Evolutionary conservation across 2,797 vertebrate species (phyloP).

Genomic region (Podarcis lilfordi): DNA sequence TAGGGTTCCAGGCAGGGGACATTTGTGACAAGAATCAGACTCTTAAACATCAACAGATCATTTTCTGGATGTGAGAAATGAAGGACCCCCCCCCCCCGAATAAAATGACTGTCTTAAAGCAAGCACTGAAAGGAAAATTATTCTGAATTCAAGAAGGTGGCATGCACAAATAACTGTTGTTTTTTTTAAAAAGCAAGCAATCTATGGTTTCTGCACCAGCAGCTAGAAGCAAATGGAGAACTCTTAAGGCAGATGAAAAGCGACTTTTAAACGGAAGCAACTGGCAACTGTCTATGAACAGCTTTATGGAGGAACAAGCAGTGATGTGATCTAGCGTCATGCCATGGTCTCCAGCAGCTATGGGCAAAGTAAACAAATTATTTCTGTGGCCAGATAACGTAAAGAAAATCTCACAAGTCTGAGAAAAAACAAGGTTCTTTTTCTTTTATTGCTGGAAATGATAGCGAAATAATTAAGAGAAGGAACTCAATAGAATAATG

Average conservation of each 20-base stretch:
- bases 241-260: neutral
- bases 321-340: neutral
- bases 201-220: neutral
- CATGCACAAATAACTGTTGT: neutral
- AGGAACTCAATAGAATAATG: conserved; percentile 52
- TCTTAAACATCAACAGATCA: neutral
- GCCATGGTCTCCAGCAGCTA: neutral
- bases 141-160: neutral
- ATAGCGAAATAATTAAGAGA: conserved; percentile 58
- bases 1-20: neutral
- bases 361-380: neutral
- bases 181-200: too few species aligned
- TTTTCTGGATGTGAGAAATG: neutral
- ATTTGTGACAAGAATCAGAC: neutral
- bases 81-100: too few species aligned
- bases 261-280: neutral
- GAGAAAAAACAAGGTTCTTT: conserved; percentile 68
- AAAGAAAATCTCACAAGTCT: conserved; percentile 63
- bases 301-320: neutral
- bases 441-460: conserved; percentile 76
- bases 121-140: neutral
- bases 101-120: neutral
- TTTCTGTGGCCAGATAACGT: conserved; percentile 51
- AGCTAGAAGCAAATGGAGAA: neutral
- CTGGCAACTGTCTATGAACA: too few species aligned